Conservation (phyloP, 2,888 invertebrate species). For the Euplexia lucipara region DNA sequence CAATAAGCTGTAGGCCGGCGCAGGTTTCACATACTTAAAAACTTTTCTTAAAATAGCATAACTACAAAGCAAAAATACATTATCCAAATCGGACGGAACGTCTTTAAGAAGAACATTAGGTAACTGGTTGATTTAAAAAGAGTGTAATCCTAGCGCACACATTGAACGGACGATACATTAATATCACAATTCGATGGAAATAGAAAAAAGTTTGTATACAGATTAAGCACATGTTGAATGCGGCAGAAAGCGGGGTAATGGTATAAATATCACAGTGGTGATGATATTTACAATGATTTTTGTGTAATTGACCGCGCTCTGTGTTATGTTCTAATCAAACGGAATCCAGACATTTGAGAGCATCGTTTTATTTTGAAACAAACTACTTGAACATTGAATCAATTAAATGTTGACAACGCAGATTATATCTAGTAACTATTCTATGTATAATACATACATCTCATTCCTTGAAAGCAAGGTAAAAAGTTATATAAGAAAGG, state of each 20-base stretch:
- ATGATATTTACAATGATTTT: constrained; percentile 75
- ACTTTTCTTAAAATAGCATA: constrained; percentile 13
- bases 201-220: constrained; percentile 54
- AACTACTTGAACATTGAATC: not conserved
- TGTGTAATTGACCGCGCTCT: not conserved
- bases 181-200: constrained; percentile 67
- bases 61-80: not conserved
- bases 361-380: constrained; percentile 15
- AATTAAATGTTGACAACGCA: not conserved
- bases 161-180: constrained; percentile 44
- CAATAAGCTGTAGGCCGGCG: constrained; percentile 24
- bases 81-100: constrained; percentile 40
- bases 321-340: constrained; percentile 29
- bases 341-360: constrained; percentile 33
- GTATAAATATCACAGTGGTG: constrained; percentile 69
- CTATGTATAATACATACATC: not conserved
- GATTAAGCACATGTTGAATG: constrained; percentile 54
- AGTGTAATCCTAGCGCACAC: constrained; percentile 31
- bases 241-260: constrained; percentile 48
- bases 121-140: constrained; percentile 9
- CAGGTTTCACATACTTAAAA: constrained; percentile 1
- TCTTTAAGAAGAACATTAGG: constrained; percentile 15
- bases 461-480: not conserved
- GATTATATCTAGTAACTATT: constrained; percentile 12
- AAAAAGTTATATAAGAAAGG: not conserved